These are phyloP conservation scores for Melikaiella ostensackeni DNA, from an alignment of 2,888 invertebrate species.

Conservation along the genomic window DNA sequence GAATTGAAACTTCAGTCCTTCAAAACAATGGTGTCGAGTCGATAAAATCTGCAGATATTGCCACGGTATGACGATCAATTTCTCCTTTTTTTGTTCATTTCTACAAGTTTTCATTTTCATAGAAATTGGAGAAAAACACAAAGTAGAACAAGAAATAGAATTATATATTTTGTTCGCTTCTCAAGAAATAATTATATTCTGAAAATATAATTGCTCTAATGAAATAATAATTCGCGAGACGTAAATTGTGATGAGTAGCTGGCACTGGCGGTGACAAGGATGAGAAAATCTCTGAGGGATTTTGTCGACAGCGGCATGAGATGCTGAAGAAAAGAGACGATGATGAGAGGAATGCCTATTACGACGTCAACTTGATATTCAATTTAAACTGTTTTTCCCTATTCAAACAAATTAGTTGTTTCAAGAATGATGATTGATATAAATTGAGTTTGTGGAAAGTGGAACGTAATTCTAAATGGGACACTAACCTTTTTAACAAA, in stretches of 20 bases:
- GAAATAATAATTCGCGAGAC: constrained; percentile 30
- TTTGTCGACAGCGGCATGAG: constrained; percentile 3
- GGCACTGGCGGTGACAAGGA: constrained; percentile 15
- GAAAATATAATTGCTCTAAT: background rate
- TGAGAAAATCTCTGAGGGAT: constrained; percentile 26
- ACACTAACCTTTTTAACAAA: too few species aligned
- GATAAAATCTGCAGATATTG: constrained; percentile 39
- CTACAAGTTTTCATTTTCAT: background rate
- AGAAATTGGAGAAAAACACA: too few species aligned
- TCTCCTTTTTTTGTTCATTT: background rate
- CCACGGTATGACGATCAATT: constrained; percentile 13
- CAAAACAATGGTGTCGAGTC: constrained; percentile 41
- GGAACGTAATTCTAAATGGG: too few species aligned
- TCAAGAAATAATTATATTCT: background rate
- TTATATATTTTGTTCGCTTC: background rate
- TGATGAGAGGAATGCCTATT: too few species aligned
- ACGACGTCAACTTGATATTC: too few species aligned
- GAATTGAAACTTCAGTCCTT: constrained; percentile 55
- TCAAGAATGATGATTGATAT: too few species aligned
- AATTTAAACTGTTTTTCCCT: too few species aligned
- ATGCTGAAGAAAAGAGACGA: constrained; percentile 34
- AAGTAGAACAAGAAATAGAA: too few species aligned
- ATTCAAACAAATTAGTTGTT: too few species aligned
- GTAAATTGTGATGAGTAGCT: constrained; percentile 4
- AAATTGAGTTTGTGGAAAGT: too few species aligned